Evolutionary conservation across 2,113 vertebrate species (phyloP), one percentile per base, ranked within the genome.

Genomic region (Hippolais icterina): DNA sequence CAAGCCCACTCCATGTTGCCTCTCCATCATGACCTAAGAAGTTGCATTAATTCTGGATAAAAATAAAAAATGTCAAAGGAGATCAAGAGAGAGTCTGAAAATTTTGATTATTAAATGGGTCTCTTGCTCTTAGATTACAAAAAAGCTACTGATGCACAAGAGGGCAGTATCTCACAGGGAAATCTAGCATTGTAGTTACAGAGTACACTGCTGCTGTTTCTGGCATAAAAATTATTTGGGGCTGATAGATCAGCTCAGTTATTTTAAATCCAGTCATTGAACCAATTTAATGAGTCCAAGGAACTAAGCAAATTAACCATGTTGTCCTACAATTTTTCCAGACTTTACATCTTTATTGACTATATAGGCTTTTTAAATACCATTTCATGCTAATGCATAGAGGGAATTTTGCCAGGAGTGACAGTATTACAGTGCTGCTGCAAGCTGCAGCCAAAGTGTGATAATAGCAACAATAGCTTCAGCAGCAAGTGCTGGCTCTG

Each of bases 121-220:
- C 59, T 54, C 41, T 76, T 4, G 4, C 44, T 72, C 42, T n/a
- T 27, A 54, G 52, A 46, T 39, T 47, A 16, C 12, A 46, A 27
- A 21, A 74, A 37, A 77, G 25, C 37, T 68, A 4, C 5, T 12
- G 28, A 83, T 93, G 91, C 98, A 97, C 97, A 91, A 97, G 98
- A 97, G 98, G 98, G 98, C 98, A 98, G 97, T 95, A 66, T 98
- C 93, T 97, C 93, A 98, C 95, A 97, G 96, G 42, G 61, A 94
- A 97, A 97, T 66, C 47, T 41, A 47, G 23, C 84, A 31, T 0
- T 35, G 47, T 37, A 16, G 27, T 83, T 57, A 5, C 15, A 61
- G 86, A 50, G 31, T 14, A 59, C 15, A 37, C 24, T 76, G 71
- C 82, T 87, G 66, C 57, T 93, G 71, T 42, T 88, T 74, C 89